Percentiles rank a stretch among this genome's conserved stretches.
Evolutionary conservation across 1,140 invertebrate species (phyloP).

Genomic region (Drosophila saltans): DNA sequence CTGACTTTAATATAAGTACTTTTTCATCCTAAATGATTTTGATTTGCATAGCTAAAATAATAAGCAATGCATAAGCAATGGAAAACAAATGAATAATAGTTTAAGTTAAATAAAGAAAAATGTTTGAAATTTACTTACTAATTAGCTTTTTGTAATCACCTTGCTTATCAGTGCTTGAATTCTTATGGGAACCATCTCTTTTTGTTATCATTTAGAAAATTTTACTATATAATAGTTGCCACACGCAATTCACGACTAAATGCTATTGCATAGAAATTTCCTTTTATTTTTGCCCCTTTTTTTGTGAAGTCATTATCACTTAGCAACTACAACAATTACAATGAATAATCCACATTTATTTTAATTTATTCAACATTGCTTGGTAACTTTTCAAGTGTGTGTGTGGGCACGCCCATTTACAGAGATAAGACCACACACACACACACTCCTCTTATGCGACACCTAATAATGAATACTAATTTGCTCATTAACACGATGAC

Average conservation of each 20-base stretch:
- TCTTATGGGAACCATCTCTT: background rate
- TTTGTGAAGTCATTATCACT: conserved; percentile 58
- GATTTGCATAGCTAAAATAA: too few species aligned
- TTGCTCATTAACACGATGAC: conserved; percentile 71
- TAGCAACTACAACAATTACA: conserved; percentile 58
- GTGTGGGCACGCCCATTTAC: conserved; percentile 44
- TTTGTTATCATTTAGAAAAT: conserved; percentile 7
- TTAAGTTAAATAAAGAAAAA: background rate
- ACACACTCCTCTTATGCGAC: conserved; percentile 35
- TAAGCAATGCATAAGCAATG: too few species aligned
- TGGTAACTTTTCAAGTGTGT: conserved; percentile 36
- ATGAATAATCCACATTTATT: conserved; percentile 64
- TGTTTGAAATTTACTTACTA: conserved; percentile 8
- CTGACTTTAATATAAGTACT: too few species aligned
- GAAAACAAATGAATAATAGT: background rate
- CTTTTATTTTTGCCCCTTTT: background rate
- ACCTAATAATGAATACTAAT: conserved; percentile 81
- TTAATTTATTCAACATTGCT: conserved; percentile 70
- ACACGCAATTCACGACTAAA: conserved; percentile 13
- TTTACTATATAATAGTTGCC: background rate
- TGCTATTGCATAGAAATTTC: conserved; percentile 16
- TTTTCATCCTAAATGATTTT: too few species aligned
- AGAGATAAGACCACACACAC: conserved; percentile 26
- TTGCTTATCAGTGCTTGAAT: conserved; percentile 38
- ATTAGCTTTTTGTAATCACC: conserved; percentile 35